These are phyloP conservation scores for Falco peregrinus DNA, from an alignment of 2,797 vertebrate species.

Conservation along the genomic window DNA sequence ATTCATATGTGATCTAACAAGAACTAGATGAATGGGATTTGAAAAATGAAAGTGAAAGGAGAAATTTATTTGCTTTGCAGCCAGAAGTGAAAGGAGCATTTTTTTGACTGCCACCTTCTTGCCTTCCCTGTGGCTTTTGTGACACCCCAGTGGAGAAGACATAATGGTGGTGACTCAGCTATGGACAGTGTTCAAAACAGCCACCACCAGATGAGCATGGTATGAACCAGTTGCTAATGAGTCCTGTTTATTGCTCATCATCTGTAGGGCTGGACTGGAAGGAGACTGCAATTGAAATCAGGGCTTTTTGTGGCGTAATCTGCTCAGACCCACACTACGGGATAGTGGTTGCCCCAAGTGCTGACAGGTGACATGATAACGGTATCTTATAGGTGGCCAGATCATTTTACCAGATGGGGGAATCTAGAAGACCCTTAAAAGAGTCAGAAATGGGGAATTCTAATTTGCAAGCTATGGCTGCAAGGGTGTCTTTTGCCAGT, in stretches of 20 bases:
- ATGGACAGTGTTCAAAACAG: not conserved
- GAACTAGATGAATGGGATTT: not conserved
- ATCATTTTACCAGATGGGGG: not conserved
- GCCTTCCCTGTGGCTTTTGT: not conserved
- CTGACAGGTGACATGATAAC: not conserved
- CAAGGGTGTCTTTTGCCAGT: not conserved
- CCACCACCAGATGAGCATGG: not conserved
- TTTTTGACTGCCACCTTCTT: not conserved
- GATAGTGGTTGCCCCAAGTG: not conserved
- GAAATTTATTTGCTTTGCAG: slow-evolving; percentile 1
- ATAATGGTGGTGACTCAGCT: not conserved
- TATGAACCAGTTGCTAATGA: not conserved
- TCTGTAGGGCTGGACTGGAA: not conserved
- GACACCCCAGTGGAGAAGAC: not conserved
- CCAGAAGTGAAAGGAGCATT: not conserved
- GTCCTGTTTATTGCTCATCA: not conserved
- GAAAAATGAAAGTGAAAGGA: slow-evolving; percentile 25
- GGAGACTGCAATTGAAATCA: not conserved
- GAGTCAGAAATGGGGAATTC: not conserved
- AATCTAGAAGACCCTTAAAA: not conserved
- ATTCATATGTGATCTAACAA: slow-evolving; percentile 6
- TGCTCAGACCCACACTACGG: not conserved
- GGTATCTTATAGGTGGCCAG: not conserved
- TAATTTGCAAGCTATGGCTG: not conserved
- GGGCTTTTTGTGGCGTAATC: not conserved